Percentiles rank a stretch among this genome's conserved stretches.
phyloP scores from a whole-genome alignment of 2,888 invertebrate species.

The Branchinecta sandiegonensis region DNA sequence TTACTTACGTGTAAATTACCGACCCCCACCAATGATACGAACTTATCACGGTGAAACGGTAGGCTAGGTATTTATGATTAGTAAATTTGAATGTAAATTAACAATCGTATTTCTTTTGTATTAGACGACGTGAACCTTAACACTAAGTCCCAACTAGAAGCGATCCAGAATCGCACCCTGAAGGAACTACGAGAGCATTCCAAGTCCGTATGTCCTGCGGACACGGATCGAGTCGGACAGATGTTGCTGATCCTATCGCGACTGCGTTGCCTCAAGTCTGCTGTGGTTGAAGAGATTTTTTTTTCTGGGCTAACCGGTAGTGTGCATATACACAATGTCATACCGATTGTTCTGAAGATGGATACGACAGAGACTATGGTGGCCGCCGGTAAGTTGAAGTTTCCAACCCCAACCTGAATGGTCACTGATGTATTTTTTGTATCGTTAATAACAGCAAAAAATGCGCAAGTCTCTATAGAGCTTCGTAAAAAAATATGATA shows the following conservation, averaged over 20 bases:
- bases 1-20: too few relatives aligned
- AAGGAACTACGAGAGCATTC: constrained; percentile 43
- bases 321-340: constrained; percentile 86
- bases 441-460: too few relatives aligned
- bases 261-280: constrained; percentile 48
- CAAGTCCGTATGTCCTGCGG: constrained; percentile 36
- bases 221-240: constrained; percentile 42
- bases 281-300: constrained; percentile 75
- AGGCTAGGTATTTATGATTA: too few relatives aligned
- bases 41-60: too few relatives aligned
- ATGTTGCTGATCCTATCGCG: constrained; percentile 52
- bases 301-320: constrained; percentile 80
- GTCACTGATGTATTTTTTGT: too few relatives aligned
- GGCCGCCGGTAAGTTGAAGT: background rate
- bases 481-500: too few relatives aligned
- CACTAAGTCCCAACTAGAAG: constrained; percentile 41
- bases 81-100: constrained; percentile 19
- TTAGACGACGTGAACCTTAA: constrained; percentile 40
- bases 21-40: too few relatives aligned
- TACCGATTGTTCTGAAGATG: constrained; percentile 60
- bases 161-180: constrained; percentile 47
- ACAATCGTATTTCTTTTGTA: constrained; percentile 23
- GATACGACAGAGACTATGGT: constrained; percentile 32
- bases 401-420: background rate
- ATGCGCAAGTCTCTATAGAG: too few relatives aligned